Evolutionary conservation across 2,888 invertebrate species (phyloP), one percentile per base, ranked within the genome.

Genomic region (Drosophila quinaria): DNA sequence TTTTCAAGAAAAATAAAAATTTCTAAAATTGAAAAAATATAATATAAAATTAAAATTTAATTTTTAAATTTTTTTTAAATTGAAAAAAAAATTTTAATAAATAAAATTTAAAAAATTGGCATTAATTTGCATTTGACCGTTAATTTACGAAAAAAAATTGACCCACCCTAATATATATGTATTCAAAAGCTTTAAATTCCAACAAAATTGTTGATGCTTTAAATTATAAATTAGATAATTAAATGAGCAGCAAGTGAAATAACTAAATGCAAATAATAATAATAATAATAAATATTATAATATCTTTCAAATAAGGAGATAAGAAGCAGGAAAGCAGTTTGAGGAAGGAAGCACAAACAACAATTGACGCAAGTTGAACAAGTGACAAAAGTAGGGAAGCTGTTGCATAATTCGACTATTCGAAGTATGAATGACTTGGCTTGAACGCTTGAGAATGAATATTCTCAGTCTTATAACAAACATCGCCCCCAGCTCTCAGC

Each of bases 371-470:
- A 31, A 31, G 52, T 29, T 52, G 52, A 41, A 22, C 52, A 49
- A 55, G 37, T 62, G 65, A 22, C 35, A 41, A 15, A 33, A 22
- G 31, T 10, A 11, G 41, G 29, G 58, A 64, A 74, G 75, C 75
- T 74, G 63, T 79, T 81, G 82, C 78, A 78, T 74, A 78, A 78
- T 69, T 65, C 33, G 51, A 42, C 51, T 52, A 13, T 13, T 55
- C 13, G 15, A 46, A 51, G 47, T 75, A 13, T 42, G 15, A 65
- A 31, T 44, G 65, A 37, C 44, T 64, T 25, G 25, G 6, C 25
- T 5, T 51, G 50, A 55, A 51, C 56, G 66, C 42, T 37, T 33
- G 3, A 15, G 25, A n/a, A 49, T n/a, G 41, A 63, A 29, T 15
- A n/a, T 42, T 31, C 17, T 31, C 13, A 4, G 5, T 41, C 41